A percentile compares a stretch with the other conserved stretches of the same genome.
Evolutionary conservation across 2,888 invertebrate species (phyloP).

Genomic region (Acronicta alni): DNA sequence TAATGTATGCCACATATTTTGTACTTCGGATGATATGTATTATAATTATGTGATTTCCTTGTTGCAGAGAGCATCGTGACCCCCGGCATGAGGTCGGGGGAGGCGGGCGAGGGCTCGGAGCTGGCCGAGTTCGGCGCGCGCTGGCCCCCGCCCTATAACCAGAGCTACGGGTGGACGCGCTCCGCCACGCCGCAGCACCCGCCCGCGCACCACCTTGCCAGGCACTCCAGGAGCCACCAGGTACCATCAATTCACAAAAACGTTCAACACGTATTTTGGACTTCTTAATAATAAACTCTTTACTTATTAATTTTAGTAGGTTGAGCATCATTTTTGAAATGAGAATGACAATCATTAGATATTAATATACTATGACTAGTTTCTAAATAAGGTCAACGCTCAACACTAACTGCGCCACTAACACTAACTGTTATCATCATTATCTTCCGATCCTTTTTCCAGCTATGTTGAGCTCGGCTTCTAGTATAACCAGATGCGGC

Average conservation of each 20-base stretch:
- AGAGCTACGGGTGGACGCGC: conserved; percentile 88
- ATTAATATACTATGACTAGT: too few species aligned
- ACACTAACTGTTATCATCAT: too few species aligned
- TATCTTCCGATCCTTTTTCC: too few species aligned
- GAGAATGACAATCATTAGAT: too few species aligned
- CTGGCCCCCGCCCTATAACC: conserved; percentile 89
- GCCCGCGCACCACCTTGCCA: conserved; percentile 85
- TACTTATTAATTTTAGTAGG: too few species aligned
- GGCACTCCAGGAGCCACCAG: conserved; percentile 87
- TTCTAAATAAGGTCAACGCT: too few species aligned
- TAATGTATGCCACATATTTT: too few species aligned
- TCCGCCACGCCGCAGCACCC: conserved; percentile 88
- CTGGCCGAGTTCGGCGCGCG: conserved; percentile 87
- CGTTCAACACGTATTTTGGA: neutral
- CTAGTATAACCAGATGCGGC: too few species aligned
- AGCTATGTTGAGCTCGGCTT: too few species aligned
- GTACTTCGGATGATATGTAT: neutral
- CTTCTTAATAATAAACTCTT: neutral
- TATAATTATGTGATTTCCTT: conserved; percentile 11
- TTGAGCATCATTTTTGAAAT: too few species aligned
- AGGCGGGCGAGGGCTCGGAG: conserved; percentile 88
- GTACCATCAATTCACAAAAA: conserved; percentile 60
- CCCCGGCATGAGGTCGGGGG: conserved; percentile 90
- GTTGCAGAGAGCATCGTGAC: conserved; percentile 74
- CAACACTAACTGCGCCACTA: too few species aligned